Evolutionary conservation across 2,888 invertebrate species (phyloP).

Genomic region (Ormyrus thymus): DNA sequence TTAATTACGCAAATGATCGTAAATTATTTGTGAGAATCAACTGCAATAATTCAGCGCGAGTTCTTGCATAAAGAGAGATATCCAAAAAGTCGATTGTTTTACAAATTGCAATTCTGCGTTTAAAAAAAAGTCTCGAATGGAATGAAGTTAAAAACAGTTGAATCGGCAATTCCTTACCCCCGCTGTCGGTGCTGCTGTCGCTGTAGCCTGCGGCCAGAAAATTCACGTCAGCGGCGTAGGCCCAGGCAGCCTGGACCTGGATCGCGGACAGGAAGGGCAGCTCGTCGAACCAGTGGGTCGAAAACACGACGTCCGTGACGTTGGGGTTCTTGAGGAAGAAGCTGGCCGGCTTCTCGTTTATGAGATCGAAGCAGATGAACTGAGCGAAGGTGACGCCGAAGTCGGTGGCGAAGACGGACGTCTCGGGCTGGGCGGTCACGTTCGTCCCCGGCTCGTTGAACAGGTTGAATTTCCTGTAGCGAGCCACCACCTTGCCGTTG

Average conservation of each 20-base stretch:
- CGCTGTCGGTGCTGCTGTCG: conserved; percentile 78
- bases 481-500: conserved; percentile 82
- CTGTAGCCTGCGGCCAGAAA: conserved; percentile 85
- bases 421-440: conserved; percentile 74
- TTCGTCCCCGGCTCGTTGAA: conserved; percentile 76
- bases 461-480: conserved; percentile 76
- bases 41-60: too few species aligned
- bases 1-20: background rate
- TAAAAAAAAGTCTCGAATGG: too few species aligned
- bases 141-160: too few species aligned
- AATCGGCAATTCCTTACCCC: conserved; percentile 76
- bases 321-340: conserved; percentile 75
- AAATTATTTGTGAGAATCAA: background rate
- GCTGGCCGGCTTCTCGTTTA: conserved; percentile 80
- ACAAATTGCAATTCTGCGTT: too few species aligned
- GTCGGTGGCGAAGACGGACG: conserved; percentile 82
- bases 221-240: conserved; percentile 81
- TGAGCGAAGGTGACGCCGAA: conserved; percentile 89
- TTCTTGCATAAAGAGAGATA: too few species aligned
- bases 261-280: conserved; percentile 85
- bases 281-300: conserved; percentile 89
- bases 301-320: conserved; percentile 80
- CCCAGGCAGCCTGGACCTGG: conserved; percentile 83
- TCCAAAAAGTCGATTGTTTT: too few species aligned
- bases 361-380: conserved; percentile 89